Base-by-base conservation (phyloP, 2,888 invertebrate species). In the Carabus problematicus region DNA sequence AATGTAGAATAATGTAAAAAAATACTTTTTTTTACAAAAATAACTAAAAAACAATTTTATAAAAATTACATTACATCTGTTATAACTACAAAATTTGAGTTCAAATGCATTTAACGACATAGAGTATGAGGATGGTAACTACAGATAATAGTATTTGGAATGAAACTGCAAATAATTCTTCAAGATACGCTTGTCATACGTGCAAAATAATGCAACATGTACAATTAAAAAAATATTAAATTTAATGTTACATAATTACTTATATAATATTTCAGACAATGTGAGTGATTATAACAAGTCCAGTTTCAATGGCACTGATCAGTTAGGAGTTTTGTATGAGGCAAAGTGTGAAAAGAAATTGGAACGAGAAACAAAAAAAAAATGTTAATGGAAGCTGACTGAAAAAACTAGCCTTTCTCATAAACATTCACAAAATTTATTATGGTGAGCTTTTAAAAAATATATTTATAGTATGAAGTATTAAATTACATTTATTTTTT, bases 51-150 rank as follows among this genome's bases (percentile, higher is more conserved):
- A 29, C 6, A 29, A 3, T 6, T 29, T 29, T 29, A 29, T 29
- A 29, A 2, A 29, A 29, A 29, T 29, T 3, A 29, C 29, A 29
- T 29, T 14, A 52, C 14, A n/a, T 56, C 16, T 19, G 14, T 49
- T 49, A 14, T 12, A 67, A 60, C 43, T 67, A 29, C 67, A 67
- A 60, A 69, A 69, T 45, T 40, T 69, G n/a, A 56, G 61, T 18
- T 61, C 69, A 14, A 69, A 69, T 40, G 54, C 54, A 11, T 69
- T 69, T 39, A 56, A 55, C 16, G 43, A 42, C 29, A 19, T 60
- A 19, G 59, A 52, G 43, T 67, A 52, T 11, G 69, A 56, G 29
- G 69, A 69, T 69, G 69, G 62, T 16, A 54, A 69, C 18, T 62
- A 14, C 39, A 16, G 45, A 62, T 29, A 62, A 62, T 45, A 69